Conservation (phyloP, 2,888 invertebrate genomes). For the Ischnus inquisitorius region DNA sequence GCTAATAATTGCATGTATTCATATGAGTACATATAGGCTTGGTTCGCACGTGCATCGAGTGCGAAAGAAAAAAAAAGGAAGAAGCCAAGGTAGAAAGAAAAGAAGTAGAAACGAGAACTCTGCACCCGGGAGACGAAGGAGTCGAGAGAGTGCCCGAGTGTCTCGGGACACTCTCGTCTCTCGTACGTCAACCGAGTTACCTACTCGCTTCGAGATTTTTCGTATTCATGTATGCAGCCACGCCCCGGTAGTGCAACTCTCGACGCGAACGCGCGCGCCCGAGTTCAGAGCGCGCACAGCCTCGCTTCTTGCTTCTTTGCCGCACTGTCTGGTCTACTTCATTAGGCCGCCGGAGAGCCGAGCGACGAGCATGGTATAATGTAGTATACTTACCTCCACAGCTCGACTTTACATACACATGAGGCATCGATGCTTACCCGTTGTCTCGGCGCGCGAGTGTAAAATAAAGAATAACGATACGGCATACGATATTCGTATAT, state of each 20-base stretch:
- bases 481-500: not conserved
- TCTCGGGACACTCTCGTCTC: slow-evolving; percentile 40
- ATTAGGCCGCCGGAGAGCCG: slow-evolving; percentile 72
- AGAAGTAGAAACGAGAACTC: slow-evolving; percentile 36
- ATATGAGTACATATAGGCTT: slow-evolving; percentile 47
- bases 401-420: slow-evolving; percentile 54
- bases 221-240: slow-evolving; percentile 82
- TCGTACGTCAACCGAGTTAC: slow-evolving; percentile 68
- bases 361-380: slow-evolving; percentile 2
- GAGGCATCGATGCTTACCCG: slow-evolving; percentile 30
- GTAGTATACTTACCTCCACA: slow-evolving; percentile 22
- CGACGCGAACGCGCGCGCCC: slow-evolving; percentile 47
- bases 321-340: slow-evolving; percentile 78
- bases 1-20: slow-evolving; percentile 50
- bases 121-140: slow-evolving; percentile 47
- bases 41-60: slow-evolving; percentile 44
- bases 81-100: not conserved
- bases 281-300: slow-evolving; percentile 47
- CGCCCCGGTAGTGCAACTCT: slow-evolving; percentile 80
- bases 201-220: slow-evolving; percentile 72
- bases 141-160: slow-evolving; percentile 28
- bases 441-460: slow-evolving; percentile 4
- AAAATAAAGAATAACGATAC: slow-evolving; percentile 7
- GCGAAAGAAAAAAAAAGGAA: slow-evolving; percentile 11
- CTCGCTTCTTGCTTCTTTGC: slow-evolving; percentile 74